phyloP scores from a whole-genome alignment of 2,888 invertebrate species.

The Drosophila anomalata region DNA sequence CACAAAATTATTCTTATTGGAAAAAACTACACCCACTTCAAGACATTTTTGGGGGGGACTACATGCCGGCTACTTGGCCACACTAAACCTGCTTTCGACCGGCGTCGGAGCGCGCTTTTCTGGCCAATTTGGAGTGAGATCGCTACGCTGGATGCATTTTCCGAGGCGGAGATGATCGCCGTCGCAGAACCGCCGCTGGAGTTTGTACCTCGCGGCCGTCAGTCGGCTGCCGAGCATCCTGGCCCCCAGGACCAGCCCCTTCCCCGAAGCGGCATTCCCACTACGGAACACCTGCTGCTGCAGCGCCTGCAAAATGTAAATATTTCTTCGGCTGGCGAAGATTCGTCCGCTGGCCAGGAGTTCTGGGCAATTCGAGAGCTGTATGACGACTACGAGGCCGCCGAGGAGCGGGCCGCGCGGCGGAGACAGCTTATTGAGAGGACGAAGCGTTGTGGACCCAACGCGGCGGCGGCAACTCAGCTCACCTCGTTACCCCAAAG shows the following conservation, averaged over 20 bases:
- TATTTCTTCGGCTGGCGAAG: slow-evolving; percentile 84
- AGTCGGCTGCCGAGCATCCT: slow-evolving; percentile 91
- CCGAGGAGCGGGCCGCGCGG: slow-evolving; percentile 54
- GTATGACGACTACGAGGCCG: slow-evolving; percentile 84
- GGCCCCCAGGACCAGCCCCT: slow-evolving; percentile 86
- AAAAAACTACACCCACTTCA: not conserved
- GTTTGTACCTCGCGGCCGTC: slow-evolving; percentile 94
- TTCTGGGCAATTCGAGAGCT: slow-evolving; percentile 86
- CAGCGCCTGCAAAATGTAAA: slow-evolving; percentile 91
- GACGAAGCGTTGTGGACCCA: slow-evolving; percentile 62
- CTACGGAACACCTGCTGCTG: slow-evolving; percentile 88
- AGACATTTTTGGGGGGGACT: not conserved
- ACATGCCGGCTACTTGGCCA: not conserved
- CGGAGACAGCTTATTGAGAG: slow-evolving; percentile 59
- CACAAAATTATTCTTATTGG: not conserved
- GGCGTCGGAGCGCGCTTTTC: slow-evolving; percentile 16
- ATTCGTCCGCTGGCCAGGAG: slow-evolving; percentile 83
- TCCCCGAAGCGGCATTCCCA: slow-evolving; percentile 74
- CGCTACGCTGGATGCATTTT: slow-evolving; percentile 95
- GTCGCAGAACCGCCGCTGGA: slow-evolving; percentile 96
- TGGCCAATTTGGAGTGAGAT: slow-evolving; percentile 23
- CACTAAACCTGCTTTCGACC: slow-evolving; percentile 5
- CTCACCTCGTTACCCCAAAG: slow-evolving; percentile 58
- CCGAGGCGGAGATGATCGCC: slow-evolving; percentile 89
- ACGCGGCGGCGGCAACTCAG: slow-evolving; percentile 50